phyloP scores from a whole-genome alignment of 2,113 vertebrate species.

The Ginglymostoma cirratum region DNA sequence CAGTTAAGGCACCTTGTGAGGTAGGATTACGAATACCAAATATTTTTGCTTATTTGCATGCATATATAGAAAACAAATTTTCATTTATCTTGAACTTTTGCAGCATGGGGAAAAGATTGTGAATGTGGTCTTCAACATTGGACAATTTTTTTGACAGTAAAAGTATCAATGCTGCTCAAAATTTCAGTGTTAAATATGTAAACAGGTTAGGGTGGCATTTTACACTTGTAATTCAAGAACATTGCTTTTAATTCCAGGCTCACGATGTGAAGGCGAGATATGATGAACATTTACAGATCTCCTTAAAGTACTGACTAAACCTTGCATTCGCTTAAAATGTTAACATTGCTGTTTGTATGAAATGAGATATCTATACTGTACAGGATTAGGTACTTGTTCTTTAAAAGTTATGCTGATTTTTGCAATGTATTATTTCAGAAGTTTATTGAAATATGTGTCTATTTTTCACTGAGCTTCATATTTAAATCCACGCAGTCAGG shows the following conservation, averaged over 20 bases:
- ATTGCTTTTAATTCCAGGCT: neutral
- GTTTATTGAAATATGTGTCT: neutral
- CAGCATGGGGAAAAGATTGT: neutral
- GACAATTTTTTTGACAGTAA: neutral
- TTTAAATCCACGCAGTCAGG: too few relatives aligned
- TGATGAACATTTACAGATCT: neutral
- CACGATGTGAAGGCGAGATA: neutral
- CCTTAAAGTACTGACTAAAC: neutral
- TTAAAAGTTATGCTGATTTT: neutral
- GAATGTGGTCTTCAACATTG: neutral
- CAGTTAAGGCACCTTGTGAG: neutral
- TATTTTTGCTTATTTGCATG: neutral
- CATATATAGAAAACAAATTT: neutral
- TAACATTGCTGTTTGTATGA: neutral
- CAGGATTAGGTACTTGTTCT: neutral
- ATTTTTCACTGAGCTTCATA: too few relatives aligned
- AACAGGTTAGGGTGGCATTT: neutral
- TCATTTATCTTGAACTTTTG: neutral
- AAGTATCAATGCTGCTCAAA: neutral
- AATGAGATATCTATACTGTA: neutral
- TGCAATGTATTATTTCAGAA: neutral
- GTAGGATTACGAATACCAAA: neutral
- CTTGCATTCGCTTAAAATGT: neutral
- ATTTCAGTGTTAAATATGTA: neutral
- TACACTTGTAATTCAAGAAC: neutral